A percentile compares a stretch with the other conserved stretches of the same genome.
phyloP scores from a whole-genome alignment of 2,888 invertebrate species.

The Junonia oenone region DNA sequence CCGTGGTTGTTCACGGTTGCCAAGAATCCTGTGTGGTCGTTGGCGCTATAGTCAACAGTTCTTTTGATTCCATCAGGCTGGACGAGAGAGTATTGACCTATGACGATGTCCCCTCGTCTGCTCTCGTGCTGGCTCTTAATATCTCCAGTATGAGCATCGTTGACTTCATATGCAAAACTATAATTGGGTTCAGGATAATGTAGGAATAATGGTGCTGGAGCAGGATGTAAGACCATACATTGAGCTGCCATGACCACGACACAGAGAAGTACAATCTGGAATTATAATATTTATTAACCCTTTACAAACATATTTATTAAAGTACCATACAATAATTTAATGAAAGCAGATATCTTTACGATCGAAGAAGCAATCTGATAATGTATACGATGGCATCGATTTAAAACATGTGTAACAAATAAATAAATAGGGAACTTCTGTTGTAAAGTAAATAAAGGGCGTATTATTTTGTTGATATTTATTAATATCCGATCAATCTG shows the following conservation, averaged over 20 bases:
- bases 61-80: conserved; percentile 78
- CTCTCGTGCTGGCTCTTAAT: conserved; percentile 75
- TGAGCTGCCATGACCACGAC: conserved; percentile 51
- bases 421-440: conserved; percentile 5
- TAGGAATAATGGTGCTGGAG: conserved; percentile 33
- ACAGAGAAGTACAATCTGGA: conserved; percentile 32
- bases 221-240: conserved; percentile 56
- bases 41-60: conserved; percentile 77
- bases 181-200: conserved; percentile 46
- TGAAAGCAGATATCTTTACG: conserved; percentile 1
- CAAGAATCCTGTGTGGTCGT: conserved; percentile 73
- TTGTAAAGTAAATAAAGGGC: conserved; percentile 7
- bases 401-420: conserved; percentile 7
- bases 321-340: not conserved
- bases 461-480: conserved; percentile 1
- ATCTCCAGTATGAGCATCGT: conserved; percentile 75
- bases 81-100: conserved; percentile 74
- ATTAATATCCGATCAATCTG: not conserved
- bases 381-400: conserved; percentile 7
- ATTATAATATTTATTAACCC: conserved; percentile 1
- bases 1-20: conserved; percentile 71
- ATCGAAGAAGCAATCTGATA: conserved; percentile 11
- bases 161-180: conserved; percentile 77
- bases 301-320: conserved; percentile 5
- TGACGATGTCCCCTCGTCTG: conserved; percentile 69